Base-by-base conservation (phyloP, 2,888 invertebrate genomes). In the Phalera bucephala region DNA sequence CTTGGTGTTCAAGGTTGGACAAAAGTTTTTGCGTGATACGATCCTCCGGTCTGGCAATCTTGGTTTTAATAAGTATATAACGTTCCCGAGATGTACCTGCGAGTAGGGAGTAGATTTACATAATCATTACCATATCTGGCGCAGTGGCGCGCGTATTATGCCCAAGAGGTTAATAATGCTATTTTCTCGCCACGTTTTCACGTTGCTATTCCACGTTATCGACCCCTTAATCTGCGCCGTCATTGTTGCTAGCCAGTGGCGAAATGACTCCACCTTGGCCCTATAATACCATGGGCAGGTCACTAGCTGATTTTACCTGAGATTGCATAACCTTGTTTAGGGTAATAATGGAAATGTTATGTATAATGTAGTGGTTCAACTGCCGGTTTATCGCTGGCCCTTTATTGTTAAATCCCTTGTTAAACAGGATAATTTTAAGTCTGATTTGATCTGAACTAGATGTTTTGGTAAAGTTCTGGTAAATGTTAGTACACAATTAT, bases 91-190 rank as follows among this genome's bases (percentile, higher is more conserved):
- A 86, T 84, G 81, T 89, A 87, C 87, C 87, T 88, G 85, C 79
- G 83, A 86, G 88, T 68, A 76, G 80, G 64, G n/a, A 5, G 17
- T 3, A 72, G 84, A 90, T 90, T 90, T 88, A 86, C 90, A 90
- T 90, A 90, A 89, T 88, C 86, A 89, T 90, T 89, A 89, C 86
- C 90, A 89, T 90, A 89, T 88, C 88, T 88, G 82, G 87, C 84
- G 85, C 82, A 83, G 79, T 87, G 86, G 87, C 83, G 85, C 85
- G 86, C 72, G 81, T 88, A 90, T 89, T 89, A 89, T 80, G 71
- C 90, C 85, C 89, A 69, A 71, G 88, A 86, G 90, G 89, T 89
- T 90, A 89, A 90, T 90, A 90, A 89, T 89, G 89, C 84, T 83
- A 89, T 90, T 90, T 90, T 89, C 89, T 87, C 86, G 83, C 84